phyloP scores from a whole-genome alignment of 2,888 invertebrate genomes.

The Monochamus alternatus region DNA sequence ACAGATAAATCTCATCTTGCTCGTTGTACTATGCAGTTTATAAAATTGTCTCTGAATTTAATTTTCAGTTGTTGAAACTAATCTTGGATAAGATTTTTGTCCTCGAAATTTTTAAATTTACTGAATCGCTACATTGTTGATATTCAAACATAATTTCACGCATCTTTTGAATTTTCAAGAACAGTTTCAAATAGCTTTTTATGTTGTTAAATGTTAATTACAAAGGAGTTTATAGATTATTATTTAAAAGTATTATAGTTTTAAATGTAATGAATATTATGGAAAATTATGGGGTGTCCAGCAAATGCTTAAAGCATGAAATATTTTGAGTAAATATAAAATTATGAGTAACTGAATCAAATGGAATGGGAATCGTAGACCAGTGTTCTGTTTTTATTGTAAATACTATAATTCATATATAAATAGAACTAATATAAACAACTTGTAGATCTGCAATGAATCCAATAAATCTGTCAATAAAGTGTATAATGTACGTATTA shows the following conservation, averaged over 20 bases:
- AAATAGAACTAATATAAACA: conserved; percentile 34
- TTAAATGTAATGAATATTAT: background rate
- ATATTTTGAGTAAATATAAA: background rate
- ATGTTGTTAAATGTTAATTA: no score
- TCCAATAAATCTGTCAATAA: conserved; percentile 16
- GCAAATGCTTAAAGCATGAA: background rate
- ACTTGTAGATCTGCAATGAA: conserved; percentile 19
- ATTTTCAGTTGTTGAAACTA: no score
- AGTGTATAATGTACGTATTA: conserved; percentile 4
- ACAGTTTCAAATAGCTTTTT: no score
- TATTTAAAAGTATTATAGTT: background rate
- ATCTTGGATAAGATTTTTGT: no score
- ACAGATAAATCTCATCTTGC: background rate
- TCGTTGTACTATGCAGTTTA: no score
- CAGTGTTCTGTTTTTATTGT: conserved; percentile 27
- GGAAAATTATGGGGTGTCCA: background rate
- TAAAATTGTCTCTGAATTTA: no score
- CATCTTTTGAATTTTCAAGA: no score
- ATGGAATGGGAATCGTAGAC: conserved; percentile 20
- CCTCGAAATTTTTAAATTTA: no score
- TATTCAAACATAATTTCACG: no score
- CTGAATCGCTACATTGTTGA: no score
- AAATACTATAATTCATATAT: conserved; percentile 42
- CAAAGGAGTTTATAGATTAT: no score
- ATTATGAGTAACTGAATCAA: conserved; percentile 6